A percentile compares a stretch with the other conserved stretches of the same genome.
Evolutionary conservation across 1,140 invertebrate species (phyloP).

Genomic region (Drosophila repleta): DNA sequence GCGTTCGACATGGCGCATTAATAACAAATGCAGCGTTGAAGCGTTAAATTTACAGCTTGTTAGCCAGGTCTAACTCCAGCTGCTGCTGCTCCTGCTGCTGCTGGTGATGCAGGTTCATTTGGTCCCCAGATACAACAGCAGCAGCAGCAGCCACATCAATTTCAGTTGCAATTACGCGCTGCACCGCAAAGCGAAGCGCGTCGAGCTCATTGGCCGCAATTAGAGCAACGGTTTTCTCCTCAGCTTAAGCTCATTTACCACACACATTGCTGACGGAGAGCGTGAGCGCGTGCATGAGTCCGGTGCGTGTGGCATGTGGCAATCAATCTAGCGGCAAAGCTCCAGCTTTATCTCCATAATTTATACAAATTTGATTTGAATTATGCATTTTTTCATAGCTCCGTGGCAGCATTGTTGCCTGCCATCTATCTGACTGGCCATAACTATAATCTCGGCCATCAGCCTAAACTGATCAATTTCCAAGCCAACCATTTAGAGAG

Average conservation of each 20-base stretch:
- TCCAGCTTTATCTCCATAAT: conserved; percentile 30
- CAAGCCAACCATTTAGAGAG: conserved; percentile 3
- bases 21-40: conserved; percentile 71
- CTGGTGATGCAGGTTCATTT: conserved; percentile 19
- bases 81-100: background rate
- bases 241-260: conserved; percentile 71
- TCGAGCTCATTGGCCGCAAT: conserved; percentile 65
- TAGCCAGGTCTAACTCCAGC: conserved; percentile 59
- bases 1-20: conserved; percentile 51
- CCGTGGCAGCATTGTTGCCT: background rate
- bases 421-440: conserved; percentile 2
- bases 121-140: conserved; percentile 29
- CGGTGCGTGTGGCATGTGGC: conserved; percentile 20
- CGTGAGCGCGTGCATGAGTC: conserved; percentile 9
- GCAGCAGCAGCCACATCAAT: conserved; percentile 45
- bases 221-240: conserved; percentile 75
- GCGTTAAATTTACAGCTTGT: conserved; percentile 82
- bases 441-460: conserved; percentile 33
- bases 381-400: conserved; percentile 44
- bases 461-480: conserved; percentile 40
- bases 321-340: conserved; percentile 22
- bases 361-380: conserved; percentile 42
- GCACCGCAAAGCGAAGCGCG: conserved; percentile 53
- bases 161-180: conserved; percentile 68
- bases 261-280: conserved; percentile 54